A percentile compares a stretch with the other conserved stretches of the same genome.
Evolutionary conservation across 2,797 vertebrate genomes (phyloP).

Genomic region (Poecilia picta): DNA sequence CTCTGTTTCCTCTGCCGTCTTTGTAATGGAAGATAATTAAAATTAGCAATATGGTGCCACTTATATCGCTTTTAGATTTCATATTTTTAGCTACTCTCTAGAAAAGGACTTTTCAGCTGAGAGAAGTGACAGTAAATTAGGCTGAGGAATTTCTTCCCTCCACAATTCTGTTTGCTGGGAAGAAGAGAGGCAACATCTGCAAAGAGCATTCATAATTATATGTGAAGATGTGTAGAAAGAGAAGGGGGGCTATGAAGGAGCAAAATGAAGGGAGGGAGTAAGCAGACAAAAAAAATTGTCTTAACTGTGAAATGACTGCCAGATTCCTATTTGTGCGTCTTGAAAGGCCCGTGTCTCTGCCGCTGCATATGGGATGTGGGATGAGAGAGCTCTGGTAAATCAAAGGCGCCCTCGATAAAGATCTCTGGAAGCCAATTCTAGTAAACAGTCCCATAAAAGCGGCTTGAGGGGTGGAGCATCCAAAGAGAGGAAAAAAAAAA

Average conservation of each 20-base stretch:
- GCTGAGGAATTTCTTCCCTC: constrained; percentile 45
- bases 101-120: constrained; percentile 13
- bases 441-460: constrained; percentile 85
- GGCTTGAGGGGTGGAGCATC: constrained; percentile 77
- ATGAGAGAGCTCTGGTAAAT: constrained; percentile 83
- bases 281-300: constrained; percentile 43
- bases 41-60: constrained; percentile 50
- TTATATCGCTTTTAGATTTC: constrained; percentile 25
- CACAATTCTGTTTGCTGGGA: constrained; percentile 49
- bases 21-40: constrained; percentile 57
- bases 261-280: constrained; percentile 60
- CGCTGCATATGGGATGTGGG: constrained; percentile 83
- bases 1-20: constrained; percentile 53
- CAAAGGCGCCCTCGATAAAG: constrained; percentile 80
- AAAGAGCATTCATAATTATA: constrained; percentile 76
- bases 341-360: constrained; percentile 78
- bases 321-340: constrained; percentile 80
- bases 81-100: constrained; percentile 20
- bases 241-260: constrained; percentile 48
- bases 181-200: constrained; percentile 72
- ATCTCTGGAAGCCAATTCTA: constrained; percentile 82
- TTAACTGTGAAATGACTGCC: constrained; percentile 82
- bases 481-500: constrained; percentile 52
- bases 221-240: constrained; percentile 68
- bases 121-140: constrained; percentile 23